These are phyloP conservation scores for Lophius americanus DNA, from an alignment of 2,797 vertebrate species.

Conservation along the genomic window DNA sequence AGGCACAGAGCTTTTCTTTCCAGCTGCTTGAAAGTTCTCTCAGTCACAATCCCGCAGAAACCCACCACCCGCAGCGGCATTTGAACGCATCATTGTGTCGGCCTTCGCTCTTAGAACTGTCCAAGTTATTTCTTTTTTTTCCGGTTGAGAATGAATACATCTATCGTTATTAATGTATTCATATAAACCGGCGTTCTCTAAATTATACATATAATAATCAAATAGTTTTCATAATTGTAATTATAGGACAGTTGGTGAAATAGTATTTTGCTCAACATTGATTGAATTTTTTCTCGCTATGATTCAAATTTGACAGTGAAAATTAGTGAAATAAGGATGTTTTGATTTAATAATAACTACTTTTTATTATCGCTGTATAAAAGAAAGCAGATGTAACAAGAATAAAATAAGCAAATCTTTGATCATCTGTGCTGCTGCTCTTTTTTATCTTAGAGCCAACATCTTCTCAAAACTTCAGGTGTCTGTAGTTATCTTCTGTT, in stretches of 20 bases:
- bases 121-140: too few relatives aligned
- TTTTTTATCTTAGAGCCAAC: conserved; percentile 31
- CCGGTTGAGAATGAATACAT: neutral
- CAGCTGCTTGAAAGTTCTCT: conserved; percentile 44
- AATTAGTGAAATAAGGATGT: neutral
- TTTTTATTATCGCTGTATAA: neutral
- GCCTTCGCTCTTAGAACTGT: neutral
- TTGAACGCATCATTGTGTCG: conserved; percentile 30
- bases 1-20: conserved; percentile 37
- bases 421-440: conserved; percentile 10
- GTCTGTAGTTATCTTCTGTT: conserved; percentile 40
- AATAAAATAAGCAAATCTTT: conserved; percentile 5
- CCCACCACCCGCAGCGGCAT: conserved; percentile 31
- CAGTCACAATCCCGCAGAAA: conserved; percentile 33
- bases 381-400: conserved; percentile 21
- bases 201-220: neutral
- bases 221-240: neutral
- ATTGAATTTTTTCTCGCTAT: neutral
- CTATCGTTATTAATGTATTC: neutral
- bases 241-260: neutral
- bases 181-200: neutral
- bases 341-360: neutral
- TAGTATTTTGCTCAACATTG: neutral
- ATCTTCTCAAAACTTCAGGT: conserved; percentile 29
- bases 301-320: neutral